Conservation (phyloP, 1,140 invertebrate genomes). For the Heliconius himera region DNA sequence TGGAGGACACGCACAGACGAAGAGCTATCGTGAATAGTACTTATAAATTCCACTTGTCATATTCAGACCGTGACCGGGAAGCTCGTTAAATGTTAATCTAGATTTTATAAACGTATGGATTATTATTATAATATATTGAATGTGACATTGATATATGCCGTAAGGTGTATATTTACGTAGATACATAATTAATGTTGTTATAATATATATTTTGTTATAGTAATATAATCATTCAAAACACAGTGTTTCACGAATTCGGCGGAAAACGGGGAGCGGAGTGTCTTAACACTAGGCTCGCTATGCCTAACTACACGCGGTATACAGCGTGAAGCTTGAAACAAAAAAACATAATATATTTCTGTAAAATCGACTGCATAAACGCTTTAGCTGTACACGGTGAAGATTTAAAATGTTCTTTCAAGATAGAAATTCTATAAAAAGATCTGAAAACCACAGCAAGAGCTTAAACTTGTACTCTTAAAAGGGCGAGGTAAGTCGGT, state of each 20-base stretch:
- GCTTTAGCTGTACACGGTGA: neutral
- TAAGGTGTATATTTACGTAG: neutral
- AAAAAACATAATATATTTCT: neutral
- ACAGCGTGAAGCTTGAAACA: too few species aligned
- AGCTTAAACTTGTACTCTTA: constrained; percentile 39
- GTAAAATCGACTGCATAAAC: constrained; percentile 7
- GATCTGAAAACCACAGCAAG: constrained; percentile 26
- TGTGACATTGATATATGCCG: neutral
- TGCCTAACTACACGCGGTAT: too few species aligned
- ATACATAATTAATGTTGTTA: too few species aligned
- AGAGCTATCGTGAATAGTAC: constrained; percentile 16
- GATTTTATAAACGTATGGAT: constrained; percentile 13
- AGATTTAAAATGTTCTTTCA: neutral
- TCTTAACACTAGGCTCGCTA: too few species aligned
- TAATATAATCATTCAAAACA: too few species aligned
- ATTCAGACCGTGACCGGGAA: constrained; percentile 31
- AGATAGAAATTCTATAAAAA: constrained; percentile 21
- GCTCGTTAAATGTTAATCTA: constrained; percentile 22
- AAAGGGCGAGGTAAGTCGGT: constrained; percentile 31
- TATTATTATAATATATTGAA: neutral
- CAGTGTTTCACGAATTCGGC: too few species aligned
- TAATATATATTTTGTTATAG: too few species aligned
- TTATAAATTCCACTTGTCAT: constrained; percentile 25
- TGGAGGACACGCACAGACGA: neutral
- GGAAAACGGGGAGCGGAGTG: too few species aligned